A percentile compares a stretch with the other conserved stretches of the same genome.
phyloP scores from a whole-genome alignment of 37 sponge, comb jelly and placozoan genomes.

The Halichondria panicea region DNA sequence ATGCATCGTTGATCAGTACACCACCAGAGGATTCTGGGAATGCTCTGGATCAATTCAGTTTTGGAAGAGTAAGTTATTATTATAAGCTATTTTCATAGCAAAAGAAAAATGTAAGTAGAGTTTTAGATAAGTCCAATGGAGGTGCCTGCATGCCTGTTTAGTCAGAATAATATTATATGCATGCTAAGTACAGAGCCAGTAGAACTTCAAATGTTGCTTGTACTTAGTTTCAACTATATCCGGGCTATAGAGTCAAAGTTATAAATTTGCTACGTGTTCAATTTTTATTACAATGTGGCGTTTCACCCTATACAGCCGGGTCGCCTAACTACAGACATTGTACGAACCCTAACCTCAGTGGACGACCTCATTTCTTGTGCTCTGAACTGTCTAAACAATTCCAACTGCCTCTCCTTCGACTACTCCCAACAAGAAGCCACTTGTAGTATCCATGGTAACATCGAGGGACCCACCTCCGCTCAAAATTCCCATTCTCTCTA shows the following conservation, averaged over 20 bases:
- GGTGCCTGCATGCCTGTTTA: no score
- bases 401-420: constrained; percentile 70
- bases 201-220: no score
- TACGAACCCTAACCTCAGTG: neutral
- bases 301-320: no score
- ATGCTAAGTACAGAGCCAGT: no score
- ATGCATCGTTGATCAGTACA: constrained; percentile 5
- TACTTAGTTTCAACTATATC: neutral
- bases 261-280: neutral
- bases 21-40: constrained; percentile 7
- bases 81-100: no score
- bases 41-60: constrained; percentile 39
- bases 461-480: constrained; percentile 57
- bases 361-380: constrained; percentile 28
- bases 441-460: constrained; percentile 65
- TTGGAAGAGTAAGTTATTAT: constrained; percentile 45
- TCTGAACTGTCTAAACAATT: constrained; percentile 1
- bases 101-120: no score
- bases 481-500: no score
- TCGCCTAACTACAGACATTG: constrained; percentile 19
- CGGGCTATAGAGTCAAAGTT: neutral
- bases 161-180: no score
- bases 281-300: neutral
- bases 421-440: constrained; percentile 38
- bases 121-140: no score